phyloP scores from a whole-genome alignment of 2,797 vertebrate genomes.

The Fratercula arctica region DNA sequence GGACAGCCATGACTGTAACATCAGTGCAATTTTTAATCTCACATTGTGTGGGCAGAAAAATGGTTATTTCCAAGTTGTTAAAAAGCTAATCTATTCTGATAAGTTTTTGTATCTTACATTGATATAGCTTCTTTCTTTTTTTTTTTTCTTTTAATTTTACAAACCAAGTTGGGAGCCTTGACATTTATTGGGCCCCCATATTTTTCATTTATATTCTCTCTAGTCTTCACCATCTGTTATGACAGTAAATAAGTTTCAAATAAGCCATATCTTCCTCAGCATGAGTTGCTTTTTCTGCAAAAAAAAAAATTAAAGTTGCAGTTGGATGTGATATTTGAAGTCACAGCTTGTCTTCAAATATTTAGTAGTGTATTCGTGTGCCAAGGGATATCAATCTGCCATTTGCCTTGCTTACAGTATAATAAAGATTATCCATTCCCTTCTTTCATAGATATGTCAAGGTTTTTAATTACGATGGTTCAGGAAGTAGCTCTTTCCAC shows the following conservation, averaged over 20 bases:
- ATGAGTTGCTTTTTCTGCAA: constrained; percentile 71
- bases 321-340: constrained; percentile 73
- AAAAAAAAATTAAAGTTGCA: constrained; percentile 64
- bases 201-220: constrained; percentile 74
- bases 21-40: constrained; percentile 37
- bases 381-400: constrained; percentile 72
- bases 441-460: constrained; percentile 56
- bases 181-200: constrained; percentile 73
- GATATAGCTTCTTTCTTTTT: constrained; percentile 35
- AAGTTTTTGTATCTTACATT: constrained; percentile 59
- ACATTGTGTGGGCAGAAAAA: constrained; percentile 38
- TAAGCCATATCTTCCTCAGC: constrained; percentile 72
- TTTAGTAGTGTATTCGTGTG: constrained; percentile 63
- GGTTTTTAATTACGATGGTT: constrained; percentile 50
- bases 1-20: neutral
- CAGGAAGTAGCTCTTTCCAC: constrained; percentile 15
- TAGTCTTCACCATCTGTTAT: constrained; percentile 73
- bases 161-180: constrained; percentile 66
- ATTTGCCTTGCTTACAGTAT: constrained; percentile 68
- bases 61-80: constrained; percentile 59
- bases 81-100: constrained; percentile 64
- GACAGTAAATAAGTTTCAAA: constrained; percentile 73
- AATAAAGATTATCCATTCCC: constrained; percentile 64
- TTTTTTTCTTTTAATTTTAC: constrained; percentile 54
- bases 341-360: constrained; percentile 75